Conservation (phyloP, 2,888 invertebrate species). For the Andrena dorsata region DNA sequence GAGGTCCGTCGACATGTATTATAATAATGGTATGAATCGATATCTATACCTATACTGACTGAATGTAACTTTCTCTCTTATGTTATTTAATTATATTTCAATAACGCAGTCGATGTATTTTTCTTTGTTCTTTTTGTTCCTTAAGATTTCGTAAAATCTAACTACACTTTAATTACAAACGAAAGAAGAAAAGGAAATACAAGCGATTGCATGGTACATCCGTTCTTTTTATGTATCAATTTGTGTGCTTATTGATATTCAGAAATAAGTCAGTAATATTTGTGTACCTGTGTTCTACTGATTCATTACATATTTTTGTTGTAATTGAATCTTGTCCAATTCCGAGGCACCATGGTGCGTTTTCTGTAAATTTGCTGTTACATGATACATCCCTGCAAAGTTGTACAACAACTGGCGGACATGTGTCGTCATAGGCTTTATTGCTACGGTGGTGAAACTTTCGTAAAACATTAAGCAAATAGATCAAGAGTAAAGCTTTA, state of each 20-base stretch:
- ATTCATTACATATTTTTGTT: slow-evolving; percentile 56
- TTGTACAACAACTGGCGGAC: slow-evolving; percentile 52
- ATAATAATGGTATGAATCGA: slow-evolving; percentile 57
- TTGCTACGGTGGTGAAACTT: slow-evolving; percentile 58
- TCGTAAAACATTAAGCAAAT: not conserved
- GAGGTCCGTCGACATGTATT: slow-evolving; percentile 56
- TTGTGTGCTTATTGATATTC: slow-evolving; percentile 59
- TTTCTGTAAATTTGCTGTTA: slow-evolving; percentile 68
- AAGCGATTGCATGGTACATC: slow-evolving; percentile 56
- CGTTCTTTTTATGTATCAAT: slow-evolving; percentile 56
- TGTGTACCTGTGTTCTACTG: slow-evolving; percentile 49
- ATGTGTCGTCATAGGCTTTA: slow-evolving; percentile 42
- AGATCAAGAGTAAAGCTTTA: not conserved
- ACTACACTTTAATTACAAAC: not conserved
- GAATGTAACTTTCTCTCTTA: slow-evolving; percentile 60
- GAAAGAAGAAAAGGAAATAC: slow-evolving; percentile 42
- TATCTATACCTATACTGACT: slow-evolving; percentile 53
- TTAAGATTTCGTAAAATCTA: not conserved
- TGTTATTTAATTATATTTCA: slow-evolving; percentile 61
- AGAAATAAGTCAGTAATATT: slow-evolving; percentile 61
- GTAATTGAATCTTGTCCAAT: slow-evolving; percentile 62
- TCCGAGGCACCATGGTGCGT: slow-evolving; percentile 64
- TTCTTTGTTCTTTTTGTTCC: slow-evolving; percentile 23
- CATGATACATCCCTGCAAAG: slow-evolving; percentile 58
- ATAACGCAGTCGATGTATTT: slow-evolving; percentile 67